Conservation (phyloP, 1,140 invertebrate species). For the Pseudoatta argentina region DNA sequence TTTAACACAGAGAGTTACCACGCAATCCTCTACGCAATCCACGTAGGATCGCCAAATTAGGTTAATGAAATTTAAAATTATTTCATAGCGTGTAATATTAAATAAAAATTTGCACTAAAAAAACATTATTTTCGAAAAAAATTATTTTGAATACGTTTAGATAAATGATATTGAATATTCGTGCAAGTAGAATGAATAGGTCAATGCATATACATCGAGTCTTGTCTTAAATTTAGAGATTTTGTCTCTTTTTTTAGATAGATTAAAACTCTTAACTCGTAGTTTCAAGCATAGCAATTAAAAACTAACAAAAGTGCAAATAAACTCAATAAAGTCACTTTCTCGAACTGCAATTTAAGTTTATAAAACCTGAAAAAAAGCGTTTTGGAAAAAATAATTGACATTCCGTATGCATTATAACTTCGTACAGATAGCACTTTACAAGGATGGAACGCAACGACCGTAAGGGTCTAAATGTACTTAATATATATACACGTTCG, state of each 20-base stretch:
- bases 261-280: conserved; percentile 14
- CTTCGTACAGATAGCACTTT: neutral
- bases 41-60: neutral
- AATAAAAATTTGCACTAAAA: neutral
- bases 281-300: conserved; percentile 18
- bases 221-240: neutral
- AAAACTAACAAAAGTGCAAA: conserved; percentile 11
- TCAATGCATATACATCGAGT: neutral
- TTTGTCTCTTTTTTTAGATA: no score
- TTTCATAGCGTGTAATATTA: neutral
- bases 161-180: neutral
- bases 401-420: conserved; percentile 3
- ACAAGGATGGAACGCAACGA: neutral
- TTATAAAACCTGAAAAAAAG: neutral
- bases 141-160: neutral
- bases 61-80: neutral
- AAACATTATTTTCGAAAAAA: neutral
- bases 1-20: no score
- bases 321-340: neutral
- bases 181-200: neutral
- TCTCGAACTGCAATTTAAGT: neutral
- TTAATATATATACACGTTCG: neutral
- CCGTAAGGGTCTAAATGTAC: conserved; percentile 20
- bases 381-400: neutral
- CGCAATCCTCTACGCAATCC: no score